phyloP scores from a whole-genome alignment of 2,888 invertebrate species.

The Geotrupes spiniger region DNA sequence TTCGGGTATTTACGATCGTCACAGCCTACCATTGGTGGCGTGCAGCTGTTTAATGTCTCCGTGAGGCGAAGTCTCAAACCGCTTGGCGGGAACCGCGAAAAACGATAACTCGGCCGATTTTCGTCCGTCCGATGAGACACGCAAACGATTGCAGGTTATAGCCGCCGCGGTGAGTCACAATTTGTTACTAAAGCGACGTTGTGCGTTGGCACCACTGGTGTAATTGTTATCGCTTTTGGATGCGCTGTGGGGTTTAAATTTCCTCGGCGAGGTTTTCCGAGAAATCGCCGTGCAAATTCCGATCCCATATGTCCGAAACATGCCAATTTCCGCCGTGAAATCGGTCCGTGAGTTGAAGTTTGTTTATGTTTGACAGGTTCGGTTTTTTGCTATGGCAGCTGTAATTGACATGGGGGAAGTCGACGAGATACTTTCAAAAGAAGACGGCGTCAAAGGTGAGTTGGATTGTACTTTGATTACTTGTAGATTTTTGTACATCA shows the following conservation, averaged over 20 bases:
- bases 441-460: conserved; percentile 40
- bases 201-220: conserved; percentile 26
- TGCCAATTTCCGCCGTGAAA: too few relatives aligned
- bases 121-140: too few relatives aligned
- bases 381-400: conserved; percentile 46
- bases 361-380: conserved; percentile 20
- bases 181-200: conserved; percentile 16
- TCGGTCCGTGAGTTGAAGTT: background rate
- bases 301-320: background rate
- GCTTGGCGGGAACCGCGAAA: conserved; percentile 38
- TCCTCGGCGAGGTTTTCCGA: conserved; percentile 8
- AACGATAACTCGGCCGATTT: conserved; percentile 24
- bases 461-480: too few relatives aligned
- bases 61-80: conserved; percentile 28
- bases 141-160: conserved; percentile 11
- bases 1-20: conserved; percentile 52
- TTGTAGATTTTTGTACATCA: too few relatives aligned
- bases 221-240: conserved; percentile 26
- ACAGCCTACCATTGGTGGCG: conserved; percentile 48
- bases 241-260: conserved; percentile 24
- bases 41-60: conserved; percentile 49
- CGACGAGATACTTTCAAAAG: conserved; percentile 47
- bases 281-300: too few relatives aligned
- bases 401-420: conserved; percentile 49
- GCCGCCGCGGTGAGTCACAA: conserved; percentile 18